A percentile compares a stretch with the other conserved stretches of the same genome.
phyloP scores from a whole-genome alignment of 2,113 vertebrate species.

The Leptobrachium leishanense region DNA sequence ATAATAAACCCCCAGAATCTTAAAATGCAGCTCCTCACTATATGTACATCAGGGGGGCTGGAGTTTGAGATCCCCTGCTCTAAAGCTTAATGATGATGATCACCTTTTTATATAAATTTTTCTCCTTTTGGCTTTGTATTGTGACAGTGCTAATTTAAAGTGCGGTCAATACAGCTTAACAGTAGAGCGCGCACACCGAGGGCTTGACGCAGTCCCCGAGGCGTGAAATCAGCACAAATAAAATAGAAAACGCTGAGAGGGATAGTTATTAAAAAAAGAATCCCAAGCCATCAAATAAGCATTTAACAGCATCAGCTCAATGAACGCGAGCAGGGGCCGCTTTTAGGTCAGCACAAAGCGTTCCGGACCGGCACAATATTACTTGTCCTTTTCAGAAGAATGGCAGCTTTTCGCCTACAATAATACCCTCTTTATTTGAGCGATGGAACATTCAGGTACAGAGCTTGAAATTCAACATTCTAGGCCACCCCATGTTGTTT shows the following conservation, averaged over 20 bases:
- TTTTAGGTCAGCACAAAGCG: conserved; percentile 1
- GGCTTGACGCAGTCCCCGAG: neutral
- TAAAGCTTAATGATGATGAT: too few relatives aligned
- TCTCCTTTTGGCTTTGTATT: neutral
- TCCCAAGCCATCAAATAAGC: neutral
- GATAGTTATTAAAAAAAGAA: conserved; percentile 1
- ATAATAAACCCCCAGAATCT: too few relatives aligned
- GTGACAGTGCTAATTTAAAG: neutral
- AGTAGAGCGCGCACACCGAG: neutral
- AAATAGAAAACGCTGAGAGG: neutral
- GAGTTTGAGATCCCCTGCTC: too few relatives aligned
- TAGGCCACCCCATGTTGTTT: too few relatives aligned
- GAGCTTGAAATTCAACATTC: too few relatives aligned
- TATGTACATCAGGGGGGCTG: too few relatives aligned
- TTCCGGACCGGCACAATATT: neutral
- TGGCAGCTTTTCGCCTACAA: neutral
- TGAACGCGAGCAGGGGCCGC: neutral
- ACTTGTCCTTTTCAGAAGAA: neutral
- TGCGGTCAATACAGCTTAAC: neutral
- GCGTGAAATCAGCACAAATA: conserved; percentile 13
- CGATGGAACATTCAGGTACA: too few relatives aligned
- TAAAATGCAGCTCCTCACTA: too few relatives aligned
- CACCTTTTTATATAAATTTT: too few relatives aligned
- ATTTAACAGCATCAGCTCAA: neutral
- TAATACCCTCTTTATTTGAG: neutral